Evolutionary conservation across 2,888 invertebrate species (phyloP), one percentile per base, ranked within the genome.

Genomic region (Lycia hirtaria): DNA sequence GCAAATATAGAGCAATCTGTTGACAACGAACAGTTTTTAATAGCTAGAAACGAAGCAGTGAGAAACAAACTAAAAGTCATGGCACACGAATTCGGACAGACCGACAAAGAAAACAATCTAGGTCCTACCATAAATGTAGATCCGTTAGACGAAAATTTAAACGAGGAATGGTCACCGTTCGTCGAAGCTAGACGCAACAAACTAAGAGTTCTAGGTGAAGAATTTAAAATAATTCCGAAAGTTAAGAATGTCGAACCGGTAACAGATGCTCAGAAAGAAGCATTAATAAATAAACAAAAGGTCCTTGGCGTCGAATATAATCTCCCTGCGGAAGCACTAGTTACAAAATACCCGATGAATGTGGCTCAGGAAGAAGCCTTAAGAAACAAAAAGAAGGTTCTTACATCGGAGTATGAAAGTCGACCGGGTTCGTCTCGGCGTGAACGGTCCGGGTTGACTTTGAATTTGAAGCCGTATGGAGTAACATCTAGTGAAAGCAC

Each of bases 271-370:
- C 90, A 94, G 55, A 94, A 92, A 10, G 93, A 94, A 53, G 94
- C 94, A 0, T 82, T 94, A 61, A 78, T 87, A 45, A 95, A 95
- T 69, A 94, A 93, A 76, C 72, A 93, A 15, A 94, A 92, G 78
- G 89, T 95, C 1, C 75, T 95, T 53, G 91, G 93, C 3, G 92
- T 94, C 0, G 95, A 95, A 74, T 95, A 93, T 63, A 93, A 93
- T 49, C 76, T 93, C 2, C 87, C 90, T 4, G 33, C 72, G 0
- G 76, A 78, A 61, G 55, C 57, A 10, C 7, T 62, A 10, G 40
- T 55, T 17, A 76, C 71, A 50, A 83, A 76, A 15, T 83, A 83
- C 43, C 83, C 84, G 0, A 75, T 76, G 0, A 92, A 88, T 64
- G 61, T 78, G 0, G 88, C 89, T 1, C 87, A 87, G 51, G 87